Evolutionary conservation across 2,113 vertebrate species (phyloP), one percentile per base, ranked within the genome.

Genomic region (Vanacampus margaritifer): DNA sequence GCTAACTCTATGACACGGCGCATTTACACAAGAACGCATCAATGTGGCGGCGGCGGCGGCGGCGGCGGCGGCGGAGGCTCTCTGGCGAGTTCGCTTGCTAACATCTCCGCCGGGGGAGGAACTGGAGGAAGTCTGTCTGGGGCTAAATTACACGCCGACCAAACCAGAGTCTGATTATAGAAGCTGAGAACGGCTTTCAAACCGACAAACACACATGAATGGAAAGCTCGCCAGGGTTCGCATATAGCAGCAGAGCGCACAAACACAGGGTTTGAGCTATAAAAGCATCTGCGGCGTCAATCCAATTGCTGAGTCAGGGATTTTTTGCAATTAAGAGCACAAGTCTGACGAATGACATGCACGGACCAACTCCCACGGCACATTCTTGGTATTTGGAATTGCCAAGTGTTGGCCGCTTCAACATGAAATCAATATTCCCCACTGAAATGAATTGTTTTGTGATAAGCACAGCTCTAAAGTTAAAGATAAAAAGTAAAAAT

Each of bases 81-180:
- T 46, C 65, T 62, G 50, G 78, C 73, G 28, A 69, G 71, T 76
- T 71, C 86, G 87, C 58, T 80, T 62, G 74, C 87, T 80, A 79
- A n/a, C 39, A 13, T 81, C 90, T 89, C 84, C 84, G 89, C 82
- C 71, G 83, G 86, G 82, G 37, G 85, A 87, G 86, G 82, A 88
- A 88, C 86, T 73, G 82, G 83, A 72, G 64, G 86, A 92, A 84
- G 86, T 87, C 86, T 89, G 88, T 90, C 87, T 89, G 87, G 80
- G 67, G 79, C 82, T 79, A 90, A 91, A 91, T 91, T 91, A 90
- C 82, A 88, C 84, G 86, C 69, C 80, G 58, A 86, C 80, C 75
- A 82, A 86, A 90, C 83, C 81, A 85, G 67, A 79, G 88, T 87
- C 87, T 87, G 88, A 89, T 88, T 89, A 90, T 89, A 89, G 87